Percentiles rank a stretch among this genome's conserved stretches.
phyloP scores from a whole-genome alignment of 2,888 invertebrate genomes.

The Phaedon cochleariae region DNA sequence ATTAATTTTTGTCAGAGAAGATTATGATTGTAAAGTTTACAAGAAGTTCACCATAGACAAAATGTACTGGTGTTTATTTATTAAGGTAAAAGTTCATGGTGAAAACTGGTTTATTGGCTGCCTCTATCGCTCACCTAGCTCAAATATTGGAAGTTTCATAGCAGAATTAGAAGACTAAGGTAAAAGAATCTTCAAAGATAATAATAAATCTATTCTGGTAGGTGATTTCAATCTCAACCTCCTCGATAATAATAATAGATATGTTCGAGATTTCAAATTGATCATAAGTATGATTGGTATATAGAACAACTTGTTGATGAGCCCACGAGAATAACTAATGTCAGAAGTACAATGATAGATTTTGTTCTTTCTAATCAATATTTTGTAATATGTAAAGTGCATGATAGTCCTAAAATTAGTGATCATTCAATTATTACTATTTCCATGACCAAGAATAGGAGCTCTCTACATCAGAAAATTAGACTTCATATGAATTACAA shows the following conservation, averaged over 20 bases:
- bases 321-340: no score
- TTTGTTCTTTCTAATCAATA: constrained; percentile 2
- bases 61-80: constrained; percentile 4
- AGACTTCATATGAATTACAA: neutral
- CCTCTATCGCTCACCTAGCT: constrained; percentile 2
- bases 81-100: neutral
- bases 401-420: constrained; percentile 8
- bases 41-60: neutral
- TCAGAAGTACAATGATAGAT: neutral
- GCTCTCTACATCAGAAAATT: neutral
- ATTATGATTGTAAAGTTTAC: neutral
- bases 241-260: neutral
- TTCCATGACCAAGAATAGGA: neutral
- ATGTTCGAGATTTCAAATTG: constrained; percentile 6
- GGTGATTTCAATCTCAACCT: no score
- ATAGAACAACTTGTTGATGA: constrained; percentile 7
- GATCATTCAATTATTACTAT: constrained; percentile 10
- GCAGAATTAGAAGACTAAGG: neutral
- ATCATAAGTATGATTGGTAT: constrained; percentile 5
- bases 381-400: neutral
- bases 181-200: neutral
- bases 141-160: neutral
- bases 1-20: neutral
- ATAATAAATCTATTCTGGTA: constrained; percentile 1
- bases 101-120: constrained; percentile 1